Conservation (phyloP, 2,797 vertebrate species). For the Tachyglossus aculeatus region DNA sequence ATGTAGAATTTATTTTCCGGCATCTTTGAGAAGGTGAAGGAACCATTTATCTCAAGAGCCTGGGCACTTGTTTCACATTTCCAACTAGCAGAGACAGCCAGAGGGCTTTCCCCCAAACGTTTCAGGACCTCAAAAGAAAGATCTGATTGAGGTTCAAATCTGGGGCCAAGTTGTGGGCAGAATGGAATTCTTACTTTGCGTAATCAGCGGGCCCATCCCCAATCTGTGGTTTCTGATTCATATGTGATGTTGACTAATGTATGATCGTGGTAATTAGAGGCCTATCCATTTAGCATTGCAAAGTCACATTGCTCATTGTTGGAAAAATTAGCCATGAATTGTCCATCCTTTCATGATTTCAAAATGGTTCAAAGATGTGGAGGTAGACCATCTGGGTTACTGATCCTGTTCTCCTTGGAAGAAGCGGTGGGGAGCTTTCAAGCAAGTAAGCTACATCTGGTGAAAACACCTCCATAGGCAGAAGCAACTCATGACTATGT, state of each 20-base stretch:
- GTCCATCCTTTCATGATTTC: slow-evolving; percentile 1
- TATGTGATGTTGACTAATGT: slow-evolving; percentile 7
- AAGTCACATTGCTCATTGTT: background rate
- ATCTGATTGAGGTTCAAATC: background rate
- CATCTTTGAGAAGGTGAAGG: background rate
- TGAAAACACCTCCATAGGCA: too few relatives aligned
- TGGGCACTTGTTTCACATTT: background rate
- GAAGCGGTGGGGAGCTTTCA: background rate
- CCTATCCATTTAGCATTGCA: background rate
- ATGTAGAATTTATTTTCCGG: too few relatives aligned
- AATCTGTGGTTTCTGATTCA: slow-evolving; percentile 9
- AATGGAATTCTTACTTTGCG: slow-evolving; percentile 7
- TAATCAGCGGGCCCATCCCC: background rate
- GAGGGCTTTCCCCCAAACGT: background rate
- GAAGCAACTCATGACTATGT: too few relatives aligned
- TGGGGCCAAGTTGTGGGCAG: background rate
- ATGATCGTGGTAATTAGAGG: background rate
- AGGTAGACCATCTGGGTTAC: slow-evolving; percentile 14
- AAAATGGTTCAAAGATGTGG: slow-evolving; percentile 9
- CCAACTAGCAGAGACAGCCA: background rate
- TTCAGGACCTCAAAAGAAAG: background rate
- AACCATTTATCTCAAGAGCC: background rate
- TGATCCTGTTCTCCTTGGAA: background rate
- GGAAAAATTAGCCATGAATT: background rate
- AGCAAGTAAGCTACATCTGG: too few relatives aligned